A percentile compares a stretch with the other conserved stretches of the same genome.
phyloP scores from a whole-genome alignment of 2,888 invertebrate genomes.

The Scaptomyza tumidula region DNA sequence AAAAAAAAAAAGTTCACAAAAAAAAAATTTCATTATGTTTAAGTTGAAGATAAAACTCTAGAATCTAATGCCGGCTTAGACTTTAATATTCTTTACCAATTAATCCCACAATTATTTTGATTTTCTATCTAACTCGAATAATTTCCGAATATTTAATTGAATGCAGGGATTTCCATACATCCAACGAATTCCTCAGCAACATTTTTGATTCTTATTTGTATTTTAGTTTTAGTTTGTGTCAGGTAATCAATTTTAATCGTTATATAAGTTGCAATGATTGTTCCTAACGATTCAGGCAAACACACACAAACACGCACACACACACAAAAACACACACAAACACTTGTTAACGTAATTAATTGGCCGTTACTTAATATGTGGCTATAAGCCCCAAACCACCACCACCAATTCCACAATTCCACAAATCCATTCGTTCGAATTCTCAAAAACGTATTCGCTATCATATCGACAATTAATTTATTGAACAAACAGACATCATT shows the following conservation, averaged over 20 bases:
- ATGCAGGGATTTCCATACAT: slow-evolving; percentile 17
- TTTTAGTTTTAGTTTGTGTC: slow-evolving; percentile 36
- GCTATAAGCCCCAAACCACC: slow-evolving; percentile 30
- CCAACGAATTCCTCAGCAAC: not conserved
- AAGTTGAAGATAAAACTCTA: slow-evolving; percentile 50
- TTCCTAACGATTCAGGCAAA: slow-evolving; percentile 75
- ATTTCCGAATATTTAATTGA: slow-evolving; percentile 38
- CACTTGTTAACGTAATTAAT: slow-evolving; percentile 73
- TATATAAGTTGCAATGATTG: slow-evolving; percentile 72
- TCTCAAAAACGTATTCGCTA: slow-evolving; percentile 43
- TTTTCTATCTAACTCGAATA: slow-evolving; percentile 34
- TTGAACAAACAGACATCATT: slow-evolving; percentile 42
- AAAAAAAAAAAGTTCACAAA: slow-evolving; percentile 31
- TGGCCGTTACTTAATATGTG: slow-evolving; percentile 73
- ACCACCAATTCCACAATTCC: slow-evolving; percentile 1
- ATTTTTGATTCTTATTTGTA: slow-evolving; percentile 3
- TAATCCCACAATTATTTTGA: not conserved
- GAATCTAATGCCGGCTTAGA: slow-evolving; percentile 81
- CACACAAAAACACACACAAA: not conserved
- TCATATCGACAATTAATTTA: slow-evolving; percentile 62
- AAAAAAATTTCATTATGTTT: slow-evolving; percentile 30
- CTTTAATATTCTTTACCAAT: slow-evolving; percentile 54
- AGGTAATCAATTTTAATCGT: slow-evolving; percentile 45
- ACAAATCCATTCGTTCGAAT: slow-evolving; percentile 43
- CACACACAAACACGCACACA: not conserved